Conservation (phyloP, 2,113 vertebrate genomes). For the Malurus melanocephalus region DNA sequence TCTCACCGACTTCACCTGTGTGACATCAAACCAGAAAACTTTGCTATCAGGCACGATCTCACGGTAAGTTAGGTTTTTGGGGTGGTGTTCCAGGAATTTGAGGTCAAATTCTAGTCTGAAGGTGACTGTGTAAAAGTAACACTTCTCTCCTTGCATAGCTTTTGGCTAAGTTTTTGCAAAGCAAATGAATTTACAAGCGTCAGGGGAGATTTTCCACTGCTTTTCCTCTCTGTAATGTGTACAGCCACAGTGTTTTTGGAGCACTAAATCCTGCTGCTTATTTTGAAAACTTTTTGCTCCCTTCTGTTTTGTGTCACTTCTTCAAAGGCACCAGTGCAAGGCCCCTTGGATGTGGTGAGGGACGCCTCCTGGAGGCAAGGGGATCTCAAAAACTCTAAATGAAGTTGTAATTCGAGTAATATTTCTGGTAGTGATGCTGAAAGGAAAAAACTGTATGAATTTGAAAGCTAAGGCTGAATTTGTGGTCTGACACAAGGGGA, state of each 20-base stretch:
- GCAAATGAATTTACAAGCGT: background rate
- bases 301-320: background rate
- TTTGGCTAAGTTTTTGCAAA: background rate
- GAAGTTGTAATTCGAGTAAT: background rate
- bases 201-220: background rate
- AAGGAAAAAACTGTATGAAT: background rate
- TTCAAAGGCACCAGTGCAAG: background rate
- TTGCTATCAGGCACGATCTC: constrained; percentile 90
- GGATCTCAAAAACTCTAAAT: background rate
- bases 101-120: background rate
- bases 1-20: constrained; percentile 92
- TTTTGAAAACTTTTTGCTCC: background rate
- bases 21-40: constrained; percentile 96
- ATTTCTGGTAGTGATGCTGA: background rate
- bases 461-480: background rate
- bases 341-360: background rate
- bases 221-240: background rate
- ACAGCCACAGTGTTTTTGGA: background rate
- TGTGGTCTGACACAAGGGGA: background rate
- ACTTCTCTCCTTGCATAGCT: background rate
- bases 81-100: background rate
- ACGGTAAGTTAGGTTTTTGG: constrained; percentile 78
- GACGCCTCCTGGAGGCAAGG: background rate
- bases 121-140: background rate
- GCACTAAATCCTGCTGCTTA: background rate